Conservation (phyloP, 2,888 invertebrate species). For the Tribolium freemani region DNA sequence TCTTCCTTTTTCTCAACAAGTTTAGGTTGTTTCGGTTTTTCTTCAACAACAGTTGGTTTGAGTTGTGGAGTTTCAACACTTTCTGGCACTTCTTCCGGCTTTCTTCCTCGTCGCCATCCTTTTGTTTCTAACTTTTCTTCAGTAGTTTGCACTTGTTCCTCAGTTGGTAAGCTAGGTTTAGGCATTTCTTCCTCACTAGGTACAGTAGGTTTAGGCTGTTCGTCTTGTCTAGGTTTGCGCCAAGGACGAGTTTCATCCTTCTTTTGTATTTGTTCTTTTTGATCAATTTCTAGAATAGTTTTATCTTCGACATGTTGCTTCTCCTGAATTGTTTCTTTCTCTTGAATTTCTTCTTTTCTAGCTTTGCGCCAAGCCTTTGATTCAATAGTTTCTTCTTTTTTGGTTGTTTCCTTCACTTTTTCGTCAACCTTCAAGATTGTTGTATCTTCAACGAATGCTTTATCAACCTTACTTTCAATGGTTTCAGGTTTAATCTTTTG, state of each 20-base stretch:
- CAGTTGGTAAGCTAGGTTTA: constrained; percentile 7
- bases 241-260: constrained; percentile 8
- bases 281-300: constrained; percentile 51
- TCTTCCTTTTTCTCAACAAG: constrained; percentile 38
- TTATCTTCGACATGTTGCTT: constrained; percentile 57
- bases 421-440: constrained; percentile 27
- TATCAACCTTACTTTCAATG: constrained; percentile 39
- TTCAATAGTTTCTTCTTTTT: constrained; percentile 45
- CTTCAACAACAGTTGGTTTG: constrained; percentile 24
- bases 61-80: constrained; percentile 13
- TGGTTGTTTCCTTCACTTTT: constrained; percentile 27
- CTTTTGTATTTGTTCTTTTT: constrained; percentile 51
- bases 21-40: constrained; percentile 21
- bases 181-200: constrained; percentile 15
- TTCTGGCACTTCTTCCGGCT: constrained; percentile 26
- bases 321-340: constrained; percentile 50
- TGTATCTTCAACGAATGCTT: constrained; percentile 35
- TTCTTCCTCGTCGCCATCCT: constrained; percentile 39
- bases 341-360: constrained; percentile 51
- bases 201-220: background rate
- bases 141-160: constrained; percentile 13
- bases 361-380: constrained; percentile 43
- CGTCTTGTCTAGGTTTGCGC: constrained; percentile 50
- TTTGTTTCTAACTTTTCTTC: constrained; percentile 25
- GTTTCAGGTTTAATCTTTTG: constrained; percentile 44